A percentile compares a stretch with the other conserved stretches of the same genome.
Conservation (phyloP, 2,113 vertebrate species). For the Gymnobelideus leadbeateri region DNA sequence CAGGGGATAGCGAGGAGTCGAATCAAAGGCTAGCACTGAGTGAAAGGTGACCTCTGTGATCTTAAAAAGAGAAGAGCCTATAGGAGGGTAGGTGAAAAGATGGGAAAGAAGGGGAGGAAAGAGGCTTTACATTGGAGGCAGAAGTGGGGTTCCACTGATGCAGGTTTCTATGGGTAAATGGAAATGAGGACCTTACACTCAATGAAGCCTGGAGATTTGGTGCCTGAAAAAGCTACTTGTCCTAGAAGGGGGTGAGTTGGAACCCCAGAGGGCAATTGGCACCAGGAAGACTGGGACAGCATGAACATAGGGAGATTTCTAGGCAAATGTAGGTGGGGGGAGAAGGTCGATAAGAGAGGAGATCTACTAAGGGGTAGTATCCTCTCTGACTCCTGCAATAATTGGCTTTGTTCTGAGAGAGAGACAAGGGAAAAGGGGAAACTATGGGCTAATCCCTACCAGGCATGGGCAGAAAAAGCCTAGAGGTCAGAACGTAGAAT, state of each 20-base stretch:
- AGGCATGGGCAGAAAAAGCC: not conserved
- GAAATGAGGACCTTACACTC: not conserved
- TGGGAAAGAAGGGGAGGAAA: not conserved
- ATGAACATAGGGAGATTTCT: not conserved
- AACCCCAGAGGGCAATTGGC: not conserved
- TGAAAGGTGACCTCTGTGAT: not conserved
- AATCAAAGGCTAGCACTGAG: not conserved
- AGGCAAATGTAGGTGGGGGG: not conserved
- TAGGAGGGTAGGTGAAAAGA: not conserved
- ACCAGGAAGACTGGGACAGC: not conserved
- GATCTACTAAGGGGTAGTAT: not conserved
- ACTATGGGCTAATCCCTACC: not conserved
- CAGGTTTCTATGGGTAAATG: not conserved
- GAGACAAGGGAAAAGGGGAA: not conserved
- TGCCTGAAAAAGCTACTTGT: not conserved
- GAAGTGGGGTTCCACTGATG: not conserved
- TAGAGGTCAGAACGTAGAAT: not conserved
- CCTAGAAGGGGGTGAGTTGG: not conserved
- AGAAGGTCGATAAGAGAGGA: not conserved
- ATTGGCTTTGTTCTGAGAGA: not conserved
- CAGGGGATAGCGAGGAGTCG: not conserved
- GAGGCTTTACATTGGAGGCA: not conserved
- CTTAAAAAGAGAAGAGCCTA: not conserved
- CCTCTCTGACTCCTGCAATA: not conserved
- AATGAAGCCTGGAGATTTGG: not conserved